These are phyloP conservation scores for Falco berigora DNA, from an alignment of 2,797 vertebrate species.

Conservation along the genomic window DNA sequence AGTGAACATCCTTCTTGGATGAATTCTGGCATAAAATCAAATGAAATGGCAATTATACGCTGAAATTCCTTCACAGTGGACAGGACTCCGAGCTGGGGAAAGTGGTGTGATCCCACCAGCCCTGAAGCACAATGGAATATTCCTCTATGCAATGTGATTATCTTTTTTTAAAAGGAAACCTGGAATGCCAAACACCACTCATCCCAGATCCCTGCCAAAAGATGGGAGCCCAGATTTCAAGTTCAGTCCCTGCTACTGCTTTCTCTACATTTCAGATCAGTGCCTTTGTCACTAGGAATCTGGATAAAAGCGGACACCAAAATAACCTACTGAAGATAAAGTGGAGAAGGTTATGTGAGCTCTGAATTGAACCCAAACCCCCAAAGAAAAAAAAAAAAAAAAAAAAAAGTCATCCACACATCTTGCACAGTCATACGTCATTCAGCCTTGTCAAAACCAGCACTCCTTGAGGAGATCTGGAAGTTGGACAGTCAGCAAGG, in stretches of 20 bases:
- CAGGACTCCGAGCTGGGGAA: background rate
- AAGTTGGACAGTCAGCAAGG: background rate
- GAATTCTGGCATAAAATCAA: background rate
- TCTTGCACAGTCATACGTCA: background rate
- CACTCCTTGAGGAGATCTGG: background rate
- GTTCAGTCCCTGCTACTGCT: background rate
- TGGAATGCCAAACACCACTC: background rate
- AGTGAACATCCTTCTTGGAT: background rate
- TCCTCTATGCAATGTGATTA: background rate
- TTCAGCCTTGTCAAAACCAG: background rate
- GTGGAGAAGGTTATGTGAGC: background rate
- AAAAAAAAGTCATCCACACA: background rate
- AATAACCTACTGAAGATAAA: background rate
- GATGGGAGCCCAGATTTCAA: background rate
- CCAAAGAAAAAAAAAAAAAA: too few species aligned
- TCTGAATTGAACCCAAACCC: background rate
- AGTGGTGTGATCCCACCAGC: background rate
- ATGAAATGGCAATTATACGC: background rate
- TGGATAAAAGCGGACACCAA: background rate
- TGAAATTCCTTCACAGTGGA: background rate
- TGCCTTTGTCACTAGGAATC: background rate
- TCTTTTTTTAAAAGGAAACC: background rate
- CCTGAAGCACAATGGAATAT: background rate
- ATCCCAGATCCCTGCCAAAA: background rate
- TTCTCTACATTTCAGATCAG: background rate